Evolutionary conservation across 2,797 vertebrate genomes (phyloP).

Genomic region (Heterohyrax brucei): DNA sequence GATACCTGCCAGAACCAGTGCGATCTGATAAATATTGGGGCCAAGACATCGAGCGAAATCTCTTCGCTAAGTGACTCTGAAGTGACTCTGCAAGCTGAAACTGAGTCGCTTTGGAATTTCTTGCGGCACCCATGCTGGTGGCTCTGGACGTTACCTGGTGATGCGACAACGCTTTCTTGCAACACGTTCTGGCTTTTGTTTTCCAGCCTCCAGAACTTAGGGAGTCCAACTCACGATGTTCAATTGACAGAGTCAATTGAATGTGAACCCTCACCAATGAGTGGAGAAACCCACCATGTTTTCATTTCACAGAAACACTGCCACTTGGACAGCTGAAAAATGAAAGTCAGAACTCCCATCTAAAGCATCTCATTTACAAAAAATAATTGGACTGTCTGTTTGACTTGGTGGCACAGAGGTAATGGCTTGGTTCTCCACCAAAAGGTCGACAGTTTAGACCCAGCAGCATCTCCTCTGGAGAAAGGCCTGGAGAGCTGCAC

Average conservation of each 20-base stretch:
- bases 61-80: constrained; percentile 8
- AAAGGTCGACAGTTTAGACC: no score
- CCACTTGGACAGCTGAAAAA: background rate
- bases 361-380: background rate
- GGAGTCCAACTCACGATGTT: background rate
- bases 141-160: background rate
- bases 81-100: background rate
- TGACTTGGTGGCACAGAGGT: background rate
- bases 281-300: background rate
- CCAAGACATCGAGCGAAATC: background rate
- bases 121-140: accelerated
- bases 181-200: background rate
- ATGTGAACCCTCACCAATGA: background rate
- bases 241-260: background rate
- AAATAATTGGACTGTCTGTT: background rate
- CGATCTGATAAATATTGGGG: background rate
- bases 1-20: background rate
- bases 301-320: background rate
- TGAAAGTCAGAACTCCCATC: background rate
- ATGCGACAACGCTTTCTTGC: background rate
- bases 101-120: background rate
- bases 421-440: no score
- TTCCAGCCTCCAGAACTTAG: background rate
- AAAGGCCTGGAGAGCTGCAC: no score
- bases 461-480: no score